Evolutionary conservation across 2,113 vertebrate genomes (phyloP).

Genomic region (Regulus satrapa): DNA sequence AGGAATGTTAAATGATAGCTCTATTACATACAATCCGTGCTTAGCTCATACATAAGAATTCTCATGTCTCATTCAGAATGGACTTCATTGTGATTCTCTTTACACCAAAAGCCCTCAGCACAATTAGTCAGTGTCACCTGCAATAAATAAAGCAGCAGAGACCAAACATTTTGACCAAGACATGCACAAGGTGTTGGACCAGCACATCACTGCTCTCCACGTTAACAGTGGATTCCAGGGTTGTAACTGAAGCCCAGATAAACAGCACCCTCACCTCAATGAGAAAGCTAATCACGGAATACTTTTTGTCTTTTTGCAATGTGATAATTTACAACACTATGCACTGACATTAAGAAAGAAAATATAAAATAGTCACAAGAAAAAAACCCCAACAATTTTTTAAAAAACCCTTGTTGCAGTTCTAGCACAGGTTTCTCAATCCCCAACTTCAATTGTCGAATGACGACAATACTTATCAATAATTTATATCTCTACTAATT

Average conservation of each 20-base stretch:
- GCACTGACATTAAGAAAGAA: background rate
- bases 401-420: background rate
- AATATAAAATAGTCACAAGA: background rate
- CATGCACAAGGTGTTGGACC: background rate
- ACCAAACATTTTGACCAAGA: background rate
- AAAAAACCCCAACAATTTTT: too few relatives aligned
- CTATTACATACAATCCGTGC: too few relatives aligned
- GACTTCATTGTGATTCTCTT: background rate
- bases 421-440: background rate
- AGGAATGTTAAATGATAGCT: background rate
- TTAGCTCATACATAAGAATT: background rate
- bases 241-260: background rate
- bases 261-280: background rate
- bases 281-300: background rate
- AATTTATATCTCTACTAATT: background rate
- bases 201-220: background rate
- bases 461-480: background rate
- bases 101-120: background rate
- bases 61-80: background rate
- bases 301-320: background rate
- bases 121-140: background rate
- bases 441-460: background rate
- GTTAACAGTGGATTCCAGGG: background rate
- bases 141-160: background rate
- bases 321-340: background rate